These are phyloP conservation scores for Probosciger aterrimus DNA, from an alignment of 2,113 vertebrate genomes.

Conservation along the genomic window DNA sequence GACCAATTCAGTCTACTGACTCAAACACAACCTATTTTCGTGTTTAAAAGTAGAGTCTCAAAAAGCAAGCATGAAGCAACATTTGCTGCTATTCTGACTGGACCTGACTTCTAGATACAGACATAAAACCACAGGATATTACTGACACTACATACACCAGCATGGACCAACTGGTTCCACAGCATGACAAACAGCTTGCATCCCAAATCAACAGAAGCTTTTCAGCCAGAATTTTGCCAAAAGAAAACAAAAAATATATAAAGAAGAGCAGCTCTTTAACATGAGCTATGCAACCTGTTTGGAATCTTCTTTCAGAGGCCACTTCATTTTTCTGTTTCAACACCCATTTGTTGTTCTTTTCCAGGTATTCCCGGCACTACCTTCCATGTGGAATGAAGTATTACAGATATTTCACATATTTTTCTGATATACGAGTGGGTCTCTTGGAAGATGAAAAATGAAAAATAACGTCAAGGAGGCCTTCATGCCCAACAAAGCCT, in stretches of 20 bases:
- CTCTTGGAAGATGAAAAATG: neutral
- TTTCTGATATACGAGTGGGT: neutral
- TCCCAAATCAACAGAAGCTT: neutral
- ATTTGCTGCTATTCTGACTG: neutral
- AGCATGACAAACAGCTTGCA: neutral
- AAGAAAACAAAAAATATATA: neutral
- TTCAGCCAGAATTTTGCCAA: neutral
- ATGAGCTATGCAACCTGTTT: neutral
- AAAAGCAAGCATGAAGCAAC: neutral
- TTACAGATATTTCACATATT: neutral
- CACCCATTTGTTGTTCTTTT: neutral
- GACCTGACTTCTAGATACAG: neutral
- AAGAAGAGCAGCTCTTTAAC: neutral
- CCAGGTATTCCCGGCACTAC: neutral
- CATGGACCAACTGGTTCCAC: neutral
- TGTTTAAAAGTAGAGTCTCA: neutral
- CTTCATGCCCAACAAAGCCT: neutral
- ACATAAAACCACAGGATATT: neutral
- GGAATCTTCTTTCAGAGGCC: neutral
- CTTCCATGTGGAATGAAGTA: neutral
- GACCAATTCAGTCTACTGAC: neutral
- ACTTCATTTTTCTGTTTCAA: neutral
- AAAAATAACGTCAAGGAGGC: neutral
- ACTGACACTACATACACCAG: neutral
- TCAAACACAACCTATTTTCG: neutral